phyloP scores from a whole-genome alignment of 2,113 vertebrate species.

The cattle (Bos taurus) region DNA sequence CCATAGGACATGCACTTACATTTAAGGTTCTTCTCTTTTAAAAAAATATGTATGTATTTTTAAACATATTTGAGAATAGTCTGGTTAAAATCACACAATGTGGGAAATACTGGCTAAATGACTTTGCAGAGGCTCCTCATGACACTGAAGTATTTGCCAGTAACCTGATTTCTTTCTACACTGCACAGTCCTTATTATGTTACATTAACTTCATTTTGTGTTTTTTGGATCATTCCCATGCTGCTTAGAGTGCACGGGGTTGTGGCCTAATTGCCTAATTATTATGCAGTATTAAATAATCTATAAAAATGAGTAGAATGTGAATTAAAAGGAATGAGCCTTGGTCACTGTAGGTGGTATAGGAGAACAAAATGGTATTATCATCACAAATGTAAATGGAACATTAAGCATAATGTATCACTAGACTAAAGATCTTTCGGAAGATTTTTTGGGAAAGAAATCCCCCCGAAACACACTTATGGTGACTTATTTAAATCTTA shows the following conservation, averaged over 20 bases:
- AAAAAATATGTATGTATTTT: not conserved
- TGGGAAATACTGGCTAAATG: not conserved
- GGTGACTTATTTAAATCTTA: not conserved
- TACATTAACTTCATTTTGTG: slow-evolving; percentile 25
- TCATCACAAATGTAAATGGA: not conserved
- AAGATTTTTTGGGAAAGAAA: not conserved
- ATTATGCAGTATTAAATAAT: slow-evolving; percentile 34
- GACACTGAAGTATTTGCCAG: not conserved
- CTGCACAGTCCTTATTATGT: not conserved
- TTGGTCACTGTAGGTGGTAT: not conserved
- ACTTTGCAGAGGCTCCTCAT: not conserved
- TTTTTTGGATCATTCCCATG: not conserved
- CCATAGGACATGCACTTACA: not conserved
- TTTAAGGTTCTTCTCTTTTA: not conserved
- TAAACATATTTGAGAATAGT: not conserved
- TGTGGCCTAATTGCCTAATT: not conserved
- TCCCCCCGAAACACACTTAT: not conserved
- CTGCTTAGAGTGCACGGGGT: not conserved
- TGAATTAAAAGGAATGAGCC: not conserved
- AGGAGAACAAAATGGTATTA: not conserved
- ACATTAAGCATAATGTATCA: not conserved
- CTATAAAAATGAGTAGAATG: not conserved
- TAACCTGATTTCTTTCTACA: not conserved
- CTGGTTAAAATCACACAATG: not conserved
- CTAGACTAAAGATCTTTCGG: not conserved